Conservation (phyloP, 2,113 vertebrate species). For the Irena cyanogastra region DNA sequence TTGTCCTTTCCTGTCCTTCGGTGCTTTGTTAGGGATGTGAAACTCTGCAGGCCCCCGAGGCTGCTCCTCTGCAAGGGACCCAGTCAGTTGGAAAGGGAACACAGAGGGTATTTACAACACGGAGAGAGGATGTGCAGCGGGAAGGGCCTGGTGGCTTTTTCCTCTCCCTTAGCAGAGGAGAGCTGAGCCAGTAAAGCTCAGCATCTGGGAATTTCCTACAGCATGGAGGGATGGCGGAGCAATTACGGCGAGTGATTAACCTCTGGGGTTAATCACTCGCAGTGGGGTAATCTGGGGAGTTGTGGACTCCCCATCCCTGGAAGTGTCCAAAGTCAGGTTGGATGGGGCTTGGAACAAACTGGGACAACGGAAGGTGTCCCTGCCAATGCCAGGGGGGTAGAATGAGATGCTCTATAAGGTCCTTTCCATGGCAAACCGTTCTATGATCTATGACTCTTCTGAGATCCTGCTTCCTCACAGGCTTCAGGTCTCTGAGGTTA, state of each 20-base stretch:
- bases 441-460: not conserved
- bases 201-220: not conserved
- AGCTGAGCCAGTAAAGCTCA: not conserved
- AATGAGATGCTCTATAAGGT: fast-evolving
- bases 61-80: constrained; percentile 1
- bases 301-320: not conserved
- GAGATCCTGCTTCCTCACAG: not conserved
- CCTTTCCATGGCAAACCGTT: not conserved
- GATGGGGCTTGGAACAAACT: not conserved
- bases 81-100: constrained; percentile 40
- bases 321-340: not conserved
- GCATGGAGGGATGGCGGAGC: not conserved
- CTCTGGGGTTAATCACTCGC: not conserved
- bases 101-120: not conserved
- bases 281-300: not conserved
- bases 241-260: not conserved
- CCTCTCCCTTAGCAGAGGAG: not conserved
- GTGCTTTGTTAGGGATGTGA: constrained; percentile 6
- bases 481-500: not conserved
- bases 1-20: constrained; percentile 52
- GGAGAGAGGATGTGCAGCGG: fast-evolving
- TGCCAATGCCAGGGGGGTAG: not conserved
- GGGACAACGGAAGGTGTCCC: not conserved
- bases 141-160: not conserved
- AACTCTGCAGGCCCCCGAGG: not conserved